These are phyloP conservation scores for Eumerus sabulonum DNA, from an alignment of 2,888 invertebrate genomes.

Conservation along the genomic window DNA sequence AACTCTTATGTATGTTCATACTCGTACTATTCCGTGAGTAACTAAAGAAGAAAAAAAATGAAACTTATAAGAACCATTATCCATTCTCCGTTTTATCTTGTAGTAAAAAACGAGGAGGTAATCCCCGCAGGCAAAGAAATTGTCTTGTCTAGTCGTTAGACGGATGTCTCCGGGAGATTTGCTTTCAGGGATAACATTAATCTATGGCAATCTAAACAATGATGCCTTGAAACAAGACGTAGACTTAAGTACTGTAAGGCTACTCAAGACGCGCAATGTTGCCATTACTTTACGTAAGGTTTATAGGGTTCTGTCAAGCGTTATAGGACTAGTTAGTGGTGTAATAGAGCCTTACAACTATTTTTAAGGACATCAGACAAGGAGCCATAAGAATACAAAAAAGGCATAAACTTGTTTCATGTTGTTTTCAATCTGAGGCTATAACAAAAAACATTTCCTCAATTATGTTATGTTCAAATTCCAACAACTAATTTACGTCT, in stretches of 20 bases:
- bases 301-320: background rate
- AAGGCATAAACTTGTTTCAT: background rate
- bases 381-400: background rate
- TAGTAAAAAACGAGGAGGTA: conserved; percentile 64
- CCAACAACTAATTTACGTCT: too few species aligned
- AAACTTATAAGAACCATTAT: conserved; percentile 64
- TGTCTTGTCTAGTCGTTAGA: conserved; percentile 66
- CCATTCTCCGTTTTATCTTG: conserved; percentile 65
- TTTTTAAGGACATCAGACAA: too few species aligned
- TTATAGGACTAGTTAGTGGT: too few species aligned
- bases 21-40: too few species aligned
- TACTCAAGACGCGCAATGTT: conserved; percentile 59
- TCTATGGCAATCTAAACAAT: conserved; percentile 68
- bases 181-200: conserved; percentile 67
- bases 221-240: conserved; percentile 61
- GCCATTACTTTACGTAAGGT: conserved; percentile 38
- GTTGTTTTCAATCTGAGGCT: background rate
- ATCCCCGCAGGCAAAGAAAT: conserved; percentile 66
- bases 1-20: too few species aligned
- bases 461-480: too few species aligned
- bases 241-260: conserved; percentile 60
- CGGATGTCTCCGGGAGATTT: conserved; percentile 66
- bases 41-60: conserved; percentile 14
- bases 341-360: too few species aligned
- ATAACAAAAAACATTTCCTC: too few species aligned